These are phyloP conservation scores for Chauna torquata DNA, from an alignment of 2,113 vertebrate species.

Conservation along the genomic window DNA sequence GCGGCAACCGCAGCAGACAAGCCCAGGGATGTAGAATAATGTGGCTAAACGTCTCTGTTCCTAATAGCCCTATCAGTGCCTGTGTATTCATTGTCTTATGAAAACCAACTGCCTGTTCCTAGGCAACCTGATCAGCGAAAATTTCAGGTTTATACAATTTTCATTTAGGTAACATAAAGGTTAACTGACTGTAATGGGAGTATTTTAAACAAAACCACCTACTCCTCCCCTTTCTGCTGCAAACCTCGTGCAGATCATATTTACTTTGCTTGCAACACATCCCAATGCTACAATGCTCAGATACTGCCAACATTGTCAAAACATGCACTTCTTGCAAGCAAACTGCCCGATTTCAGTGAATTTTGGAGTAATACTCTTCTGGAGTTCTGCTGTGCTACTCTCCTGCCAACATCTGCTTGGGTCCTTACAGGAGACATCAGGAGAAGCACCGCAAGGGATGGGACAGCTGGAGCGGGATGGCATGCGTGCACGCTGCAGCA, in stretches of 20 bases:
- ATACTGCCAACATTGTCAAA: background rate
- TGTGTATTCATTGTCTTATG: conserved; percentile 65
- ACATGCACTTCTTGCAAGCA: background rate
- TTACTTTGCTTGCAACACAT: background rate
- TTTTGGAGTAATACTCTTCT: background rate
- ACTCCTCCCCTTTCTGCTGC: conserved; percentile 32
- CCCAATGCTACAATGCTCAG: background rate
- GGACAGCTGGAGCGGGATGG: accelerated
- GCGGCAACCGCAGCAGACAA: conserved; percentile 13
- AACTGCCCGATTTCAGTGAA: background rate
- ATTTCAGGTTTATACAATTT: conserved; percentile 79
- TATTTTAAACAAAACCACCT: conserved; percentile 80
- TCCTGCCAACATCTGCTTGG: background rate
- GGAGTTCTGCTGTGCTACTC: background rate
- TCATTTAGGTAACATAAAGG: conserved; percentile 81
- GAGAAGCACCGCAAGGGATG: background rate
- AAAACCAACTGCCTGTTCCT: conserved; percentile 75
- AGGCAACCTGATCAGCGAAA: conserved; percentile 76
- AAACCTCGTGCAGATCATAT: background rate
- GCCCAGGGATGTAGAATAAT: background rate
- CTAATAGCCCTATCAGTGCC: conserved; percentile 70
- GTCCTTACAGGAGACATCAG: background rate
- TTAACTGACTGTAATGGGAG: conserved; percentile 78
- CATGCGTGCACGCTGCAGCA: background rate
- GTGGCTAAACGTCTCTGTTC: conserved; percentile 21